phyloP scores from a whole-genome alignment of 2,888 invertebrate species.

The Ectemnius continuus region DNA sequence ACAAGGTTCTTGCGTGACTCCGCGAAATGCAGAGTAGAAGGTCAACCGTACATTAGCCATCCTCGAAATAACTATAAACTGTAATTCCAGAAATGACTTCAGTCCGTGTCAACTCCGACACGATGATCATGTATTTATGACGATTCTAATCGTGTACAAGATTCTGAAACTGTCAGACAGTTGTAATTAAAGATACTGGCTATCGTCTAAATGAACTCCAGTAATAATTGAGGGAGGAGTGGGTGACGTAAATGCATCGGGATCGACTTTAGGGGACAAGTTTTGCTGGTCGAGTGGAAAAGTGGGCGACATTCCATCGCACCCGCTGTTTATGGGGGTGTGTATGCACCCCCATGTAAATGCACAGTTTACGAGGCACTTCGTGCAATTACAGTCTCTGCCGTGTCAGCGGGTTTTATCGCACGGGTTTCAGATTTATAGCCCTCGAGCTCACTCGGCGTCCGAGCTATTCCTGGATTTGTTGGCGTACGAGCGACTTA shows the following conservation, averaged over 20 bases:
- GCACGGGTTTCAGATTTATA: slow-evolving; percentile 65
- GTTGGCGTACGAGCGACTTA: slow-evolving; percentile 39
- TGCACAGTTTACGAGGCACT: slow-evolving; percentile 66
- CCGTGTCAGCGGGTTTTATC: slow-evolving; percentile 66
- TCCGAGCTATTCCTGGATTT: slow-evolving; percentile 55
- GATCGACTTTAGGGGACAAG: slow-evolving; percentile 46
- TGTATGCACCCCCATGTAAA: slow-evolving; percentile 53
- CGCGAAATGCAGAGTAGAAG: too few relatives aligned
- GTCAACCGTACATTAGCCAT: too few relatives aligned
- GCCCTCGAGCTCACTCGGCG: slow-evolving; percentile 33
- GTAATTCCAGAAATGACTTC: too few relatives aligned
- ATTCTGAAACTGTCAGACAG: too few relatives aligned
- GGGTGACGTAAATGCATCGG: background rate
- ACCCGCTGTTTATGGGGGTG: slow-evolving; percentile 40
- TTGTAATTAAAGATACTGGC: too few relatives aligned
- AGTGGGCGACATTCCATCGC: slow-evolving; percentile 41
- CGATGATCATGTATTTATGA: too few relatives aligned
- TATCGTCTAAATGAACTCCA: too few relatives aligned
- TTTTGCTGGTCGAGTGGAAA: slow-evolving; percentile 29
- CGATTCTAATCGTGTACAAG: too few relatives aligned
- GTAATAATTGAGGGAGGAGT: background rate
- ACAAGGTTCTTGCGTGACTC: too few relatives aligned
- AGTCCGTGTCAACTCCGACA: too few relatives aligned
- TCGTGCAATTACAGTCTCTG: slow-evolving; percentile 67
- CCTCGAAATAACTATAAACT: too few relatives aligned